Evolutionary conservation across 2,888 invertebrate genomes (phyloP).

Genomic region (Drosophila flavopinicola): DNA sequence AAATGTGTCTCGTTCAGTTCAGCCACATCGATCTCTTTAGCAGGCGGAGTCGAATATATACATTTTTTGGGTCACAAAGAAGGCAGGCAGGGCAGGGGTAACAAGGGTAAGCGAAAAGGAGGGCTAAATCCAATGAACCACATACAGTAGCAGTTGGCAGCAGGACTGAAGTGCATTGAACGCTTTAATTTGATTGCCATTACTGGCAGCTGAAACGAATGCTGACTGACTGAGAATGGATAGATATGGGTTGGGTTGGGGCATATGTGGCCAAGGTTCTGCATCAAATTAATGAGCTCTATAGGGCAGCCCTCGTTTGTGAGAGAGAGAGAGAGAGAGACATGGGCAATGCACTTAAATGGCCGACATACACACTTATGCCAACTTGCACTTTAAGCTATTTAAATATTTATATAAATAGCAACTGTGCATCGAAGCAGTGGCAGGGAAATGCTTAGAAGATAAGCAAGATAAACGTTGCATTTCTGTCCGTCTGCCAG

Average conservation of each 20-base stretch:
- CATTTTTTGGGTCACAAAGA: slow-evolving; percentile 14
- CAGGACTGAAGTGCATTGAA: slow-evolving; percentile 38
- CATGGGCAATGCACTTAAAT: background rate
- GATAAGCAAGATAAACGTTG: slow-evolving; percentile 31
- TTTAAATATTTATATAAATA: slow-evolving; percentile 59
- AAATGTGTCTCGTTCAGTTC: slow-evolving; percentile 9
- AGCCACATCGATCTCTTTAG: background rate
- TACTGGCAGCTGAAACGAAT: slow-evolving; percentile 21
- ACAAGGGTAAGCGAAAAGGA: slow-evolving; percentile 5
- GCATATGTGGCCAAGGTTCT: slow-evolving; percentile 13
- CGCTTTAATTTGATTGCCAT: slow-evolving; percentile 53
- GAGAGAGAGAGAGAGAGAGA: slow-evolving; percentile 11
- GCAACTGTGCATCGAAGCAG: background rate
- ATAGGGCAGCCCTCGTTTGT: slow-evolving; percentile 10
- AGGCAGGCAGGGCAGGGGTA: background rate
- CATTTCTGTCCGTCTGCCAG: slow-evolving; percentile 33
- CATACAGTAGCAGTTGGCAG: slow-evolving; percentile 28
- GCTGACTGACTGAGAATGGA: slow-evolving; percentile 11
- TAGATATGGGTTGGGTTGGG: background rate
- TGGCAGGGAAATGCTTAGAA: background rate
- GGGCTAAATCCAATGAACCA: slow-evolving; percentile 39
- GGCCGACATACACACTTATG: slow-evolving; percentile 1
- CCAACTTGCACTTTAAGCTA: slow-evolving; percentile 41
- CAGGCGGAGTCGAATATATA: slow-evolving; percentile 16
- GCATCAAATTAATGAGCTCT: slow-evolving; percentile 49